Percentiles rank a stretch among this genome's conserved stretches.
These are phyloP conservation scores for Coccyzus lansbergi DNA, from an alignment of 2,797 vertebrate species.

Conservation along the genomic window DNA sequence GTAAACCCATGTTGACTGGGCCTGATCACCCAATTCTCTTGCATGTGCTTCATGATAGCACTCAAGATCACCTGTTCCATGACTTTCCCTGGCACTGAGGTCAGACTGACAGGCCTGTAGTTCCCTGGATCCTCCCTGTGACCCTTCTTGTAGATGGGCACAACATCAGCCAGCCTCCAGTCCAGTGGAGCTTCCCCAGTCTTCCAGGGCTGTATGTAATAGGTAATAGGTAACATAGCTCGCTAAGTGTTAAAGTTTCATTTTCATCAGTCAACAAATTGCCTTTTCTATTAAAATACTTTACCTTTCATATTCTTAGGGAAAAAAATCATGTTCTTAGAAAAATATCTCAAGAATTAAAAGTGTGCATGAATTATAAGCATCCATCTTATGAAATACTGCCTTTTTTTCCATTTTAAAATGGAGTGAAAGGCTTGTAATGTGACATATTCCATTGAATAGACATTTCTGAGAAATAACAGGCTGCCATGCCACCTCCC, in stretches of 20 bases:
- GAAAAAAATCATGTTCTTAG: background rate
- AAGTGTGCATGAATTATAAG: background rate
- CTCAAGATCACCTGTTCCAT: no score
- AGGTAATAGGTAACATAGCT: background rate
- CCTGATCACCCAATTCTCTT: no score
- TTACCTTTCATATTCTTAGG: background rate
- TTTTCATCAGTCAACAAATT: constrained; percentile 1
- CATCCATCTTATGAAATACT: background rate
- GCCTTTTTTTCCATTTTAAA: constrained; percentile 4
- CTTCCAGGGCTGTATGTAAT: no score
- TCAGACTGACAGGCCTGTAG: no score
- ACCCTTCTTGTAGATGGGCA: no score
- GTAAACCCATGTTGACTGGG: no score
- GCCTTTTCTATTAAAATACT: background rate
- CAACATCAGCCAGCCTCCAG: no score
- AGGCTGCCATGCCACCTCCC: constrained; percentile 38
- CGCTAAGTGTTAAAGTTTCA: background rate
- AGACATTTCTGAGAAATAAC: constrained; percentile 42
- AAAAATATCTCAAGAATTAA: constrained; percentile 2
- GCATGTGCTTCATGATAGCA: no score
- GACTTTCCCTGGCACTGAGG: no score
- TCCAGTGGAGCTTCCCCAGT: no score
- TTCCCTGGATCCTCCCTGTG: no score
- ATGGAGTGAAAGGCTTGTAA: constrained; percentile 10
- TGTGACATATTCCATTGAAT: constrained; percentile 24